Percentiles rank a stretch among this genome's conserved stretches.
Conservation (phyloP, 2,797 vertebrate genomes). For the Paedocypris micromegethes region DNA sequence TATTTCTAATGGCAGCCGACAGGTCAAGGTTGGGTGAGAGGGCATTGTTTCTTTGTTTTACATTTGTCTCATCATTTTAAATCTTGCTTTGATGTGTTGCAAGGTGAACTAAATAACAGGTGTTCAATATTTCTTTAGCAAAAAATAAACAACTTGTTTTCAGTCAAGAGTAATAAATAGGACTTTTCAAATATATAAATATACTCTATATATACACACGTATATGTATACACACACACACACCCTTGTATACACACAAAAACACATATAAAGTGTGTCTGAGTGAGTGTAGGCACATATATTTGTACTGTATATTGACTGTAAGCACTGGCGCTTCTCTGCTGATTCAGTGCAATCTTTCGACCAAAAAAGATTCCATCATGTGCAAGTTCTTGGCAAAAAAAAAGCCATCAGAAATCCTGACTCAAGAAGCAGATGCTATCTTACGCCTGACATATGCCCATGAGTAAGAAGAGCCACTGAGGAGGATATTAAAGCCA, state of each 20-base stretch:
- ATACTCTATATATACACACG: too few relatives aligned
- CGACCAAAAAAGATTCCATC: constrained; percentile 47
- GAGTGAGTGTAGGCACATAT: too few relatives aligned
- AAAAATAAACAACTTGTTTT: too few relatives aligned
- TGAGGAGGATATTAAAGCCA: constrained; percentile 43
- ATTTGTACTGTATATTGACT: too few relatives aligned
- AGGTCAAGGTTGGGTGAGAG: constrained; percentile 29
- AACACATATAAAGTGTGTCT: too few relatives aligned
- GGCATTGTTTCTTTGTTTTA: constrained; percentile 15
- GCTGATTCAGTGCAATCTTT: background rate
- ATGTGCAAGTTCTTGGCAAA: constrained; percentile 41
- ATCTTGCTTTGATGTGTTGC: constrained; percentile 13
- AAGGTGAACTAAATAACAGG: constrained; percentile 15
- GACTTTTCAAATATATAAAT: background rate
- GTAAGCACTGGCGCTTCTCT: background rate
- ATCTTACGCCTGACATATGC: constrained; percentile 68
- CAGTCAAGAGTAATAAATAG: background rate
- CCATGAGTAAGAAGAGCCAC: constrained; percentile 55
- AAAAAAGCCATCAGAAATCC: constrained; percentile 51
- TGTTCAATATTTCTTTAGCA: background rate
- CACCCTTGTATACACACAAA: too few relatives aligned
- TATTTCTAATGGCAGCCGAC: constrained; percentile 29
- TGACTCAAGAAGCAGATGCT: constrained; percentile 71
- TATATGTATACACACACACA: too few relatives aligned
- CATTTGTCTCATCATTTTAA: background rate